These are phyloP conservation scores for Onthophagus taurus DNA, from an alignment of 1,140 invertebrate genomes.

Conservation along the genomic window DNA sequence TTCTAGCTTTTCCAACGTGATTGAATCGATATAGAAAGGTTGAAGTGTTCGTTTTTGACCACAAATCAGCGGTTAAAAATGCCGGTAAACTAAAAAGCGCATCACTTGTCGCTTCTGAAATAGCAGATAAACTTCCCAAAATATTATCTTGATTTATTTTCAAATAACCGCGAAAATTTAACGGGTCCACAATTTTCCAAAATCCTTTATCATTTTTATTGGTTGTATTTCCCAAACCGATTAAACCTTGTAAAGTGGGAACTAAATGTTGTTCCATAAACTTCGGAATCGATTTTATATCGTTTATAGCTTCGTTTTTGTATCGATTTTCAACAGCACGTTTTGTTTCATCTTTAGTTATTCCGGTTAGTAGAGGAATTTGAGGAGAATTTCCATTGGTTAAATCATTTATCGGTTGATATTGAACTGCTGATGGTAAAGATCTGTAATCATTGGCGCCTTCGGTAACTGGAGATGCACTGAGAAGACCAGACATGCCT, in stretches of 20 bases:
- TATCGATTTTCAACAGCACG: no score
- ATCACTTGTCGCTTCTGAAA: constrained; percentile 46
- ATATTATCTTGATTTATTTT: constrained; percentile 27
- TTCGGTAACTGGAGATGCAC: constrained; percentile 51
- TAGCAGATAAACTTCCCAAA: constrained; percentile 38
- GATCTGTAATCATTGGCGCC: constrained; percentile 49
- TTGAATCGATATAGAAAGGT: constrained; percentile 66
- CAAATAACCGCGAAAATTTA: constrained; percentile 33
- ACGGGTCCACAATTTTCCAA: constrained; percentile 17
- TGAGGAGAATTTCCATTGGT: constrained; percentile 42
- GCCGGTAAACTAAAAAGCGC: constrained; percentile 64
- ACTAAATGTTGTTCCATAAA: constrained; percentile 48
- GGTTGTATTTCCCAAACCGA: constrained; percentile 13
- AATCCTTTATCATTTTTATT: background rate
- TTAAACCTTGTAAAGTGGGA: constrained; percentile 32
- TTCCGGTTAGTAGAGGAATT: constrained; percentile 59
- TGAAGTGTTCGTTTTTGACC: constrained; percentile 45
- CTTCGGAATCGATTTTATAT: constrained; percentile 40
- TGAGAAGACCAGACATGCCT: constrained; percentile 38
- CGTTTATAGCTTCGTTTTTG: no score
- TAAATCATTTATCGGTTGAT: constrained; percentile 48
- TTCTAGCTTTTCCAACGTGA: constrained; percentile 49
- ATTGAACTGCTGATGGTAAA: constrained; percentile 47
- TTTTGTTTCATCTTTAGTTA: constrained; percentile 59
- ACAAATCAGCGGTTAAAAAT: constrained; percentile 54